phyloP scores from a whole-genome alignment of 1,140 invertebrate species.

The Cecropterus lyciades region DNA sequence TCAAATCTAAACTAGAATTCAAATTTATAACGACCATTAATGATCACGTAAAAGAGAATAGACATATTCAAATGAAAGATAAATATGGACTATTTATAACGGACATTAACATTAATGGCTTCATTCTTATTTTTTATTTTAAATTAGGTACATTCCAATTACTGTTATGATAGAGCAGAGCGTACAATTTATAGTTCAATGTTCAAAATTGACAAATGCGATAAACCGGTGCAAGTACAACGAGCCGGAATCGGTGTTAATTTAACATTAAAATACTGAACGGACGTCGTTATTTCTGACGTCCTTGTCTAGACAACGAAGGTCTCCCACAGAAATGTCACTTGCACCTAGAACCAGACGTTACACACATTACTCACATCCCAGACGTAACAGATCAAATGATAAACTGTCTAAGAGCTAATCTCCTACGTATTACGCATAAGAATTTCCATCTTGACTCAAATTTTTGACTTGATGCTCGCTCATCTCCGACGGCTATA shows the following conservation, averaged over 20 bases:
- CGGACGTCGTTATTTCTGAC: conserved; percentile 8
- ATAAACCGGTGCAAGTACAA: background rate
- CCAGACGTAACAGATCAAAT: no score
- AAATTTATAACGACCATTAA: no score
- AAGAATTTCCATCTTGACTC: background rate
- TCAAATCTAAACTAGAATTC: no score
- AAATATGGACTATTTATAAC: no score
- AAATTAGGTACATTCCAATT: background rate
- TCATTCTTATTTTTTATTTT: no score
- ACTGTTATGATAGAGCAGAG: background rate
- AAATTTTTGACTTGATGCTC: background rate
- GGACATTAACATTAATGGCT: no score
- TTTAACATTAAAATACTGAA: conserved; percentile 13
- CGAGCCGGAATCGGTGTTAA: background rate
- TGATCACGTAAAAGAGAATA: no score
- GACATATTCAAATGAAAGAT: no score
- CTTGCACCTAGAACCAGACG: conserved; percentile 7
- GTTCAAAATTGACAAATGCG: background rate
- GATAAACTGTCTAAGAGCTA: no score
- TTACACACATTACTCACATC: background rate
- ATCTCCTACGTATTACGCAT: no score
- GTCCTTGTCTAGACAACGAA: conserved; percentile 21
- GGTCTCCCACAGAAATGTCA: conserved; percentile 15
- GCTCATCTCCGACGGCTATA: background rate
- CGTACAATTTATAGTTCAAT: background rate